Conservation (phyloP, 2,113 vertebrate genomes). For the Ciconia stormi region DNA sequence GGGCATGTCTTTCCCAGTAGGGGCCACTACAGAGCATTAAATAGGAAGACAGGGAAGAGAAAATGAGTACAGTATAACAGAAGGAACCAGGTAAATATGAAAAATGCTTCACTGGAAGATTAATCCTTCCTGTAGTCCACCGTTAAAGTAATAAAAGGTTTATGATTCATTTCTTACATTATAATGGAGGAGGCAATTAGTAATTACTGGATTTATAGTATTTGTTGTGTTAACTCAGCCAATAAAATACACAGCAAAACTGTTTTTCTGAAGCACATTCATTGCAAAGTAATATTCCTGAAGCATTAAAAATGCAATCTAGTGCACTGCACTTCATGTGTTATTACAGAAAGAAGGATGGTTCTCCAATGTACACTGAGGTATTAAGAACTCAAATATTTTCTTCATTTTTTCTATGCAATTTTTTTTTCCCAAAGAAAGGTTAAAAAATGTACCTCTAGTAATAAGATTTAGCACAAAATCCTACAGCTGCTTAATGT, state of each 20-base stretch:
- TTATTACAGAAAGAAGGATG: background rate
- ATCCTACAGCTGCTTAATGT: background rate
- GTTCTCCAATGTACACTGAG: background rate
- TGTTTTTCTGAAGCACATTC: slow-evolving; percentile 31
- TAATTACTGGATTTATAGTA: slow-evolving; percentile 78
- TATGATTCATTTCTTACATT: slow-evolving; percentile 79
- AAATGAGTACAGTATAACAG: slow-evolving; percentile 25
- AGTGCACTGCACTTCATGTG: background rate
- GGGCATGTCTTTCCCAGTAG: slow-evolving; percentile 56
- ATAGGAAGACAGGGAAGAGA: slow-evolving; percentile 49
- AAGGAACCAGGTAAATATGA: slow-evolving; percentile 68
- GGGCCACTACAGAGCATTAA: slow-evolving; percentile 56
- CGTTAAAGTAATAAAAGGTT: slow-evolving; percentile 72
- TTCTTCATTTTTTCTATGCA: background rate
- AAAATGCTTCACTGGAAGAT: slow-evolving; percentile 69
- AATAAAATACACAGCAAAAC: slow-evolving; percentile 67
- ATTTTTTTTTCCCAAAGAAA: background rate
- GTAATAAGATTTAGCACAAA: background rate
- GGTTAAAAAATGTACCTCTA: background rate
- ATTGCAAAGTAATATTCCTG: slow-evolving; percentile 13
- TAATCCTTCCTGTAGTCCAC: slow-evolving; percentile 74
- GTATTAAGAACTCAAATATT: slow-evolving; percentile 47
- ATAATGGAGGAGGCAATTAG: slow-evolving; percentile 80
- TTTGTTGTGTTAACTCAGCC: slow-evolving; percentile 80
- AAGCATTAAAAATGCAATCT: slow-evolving; percentile 50